A percentile compares a stretch with the other conserved stretches of the same genome.
Evolutionary conservation across 53 echinoderm and acorn worm genomes (phyloP).

Genomic region (Hippasteria phrygiana): DNA sequence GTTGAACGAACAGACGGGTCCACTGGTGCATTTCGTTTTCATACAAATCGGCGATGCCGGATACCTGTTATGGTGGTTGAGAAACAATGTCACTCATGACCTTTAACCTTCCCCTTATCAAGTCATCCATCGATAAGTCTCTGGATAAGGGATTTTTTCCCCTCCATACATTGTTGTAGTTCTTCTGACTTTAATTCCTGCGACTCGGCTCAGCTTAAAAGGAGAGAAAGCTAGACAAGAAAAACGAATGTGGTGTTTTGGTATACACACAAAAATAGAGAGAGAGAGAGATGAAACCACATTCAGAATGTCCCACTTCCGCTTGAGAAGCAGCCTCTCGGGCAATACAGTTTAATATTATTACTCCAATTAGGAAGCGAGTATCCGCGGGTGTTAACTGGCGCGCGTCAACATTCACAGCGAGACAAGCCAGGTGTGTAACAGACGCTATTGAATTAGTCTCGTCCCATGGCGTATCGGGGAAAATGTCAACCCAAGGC

Average conservation of each 20-base stretch:
- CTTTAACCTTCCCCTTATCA: too few relatives aligned
- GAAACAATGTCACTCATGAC: too few relatives aligned
- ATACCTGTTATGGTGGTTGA: too few relatives aligned
- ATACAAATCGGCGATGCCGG: too few relatives aligned
- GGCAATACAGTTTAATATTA: slow-evolving; percentile 32
- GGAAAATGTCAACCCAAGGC: slow-evolving; percentile 7
- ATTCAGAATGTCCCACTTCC: background rate
- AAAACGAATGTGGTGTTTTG: background rate
- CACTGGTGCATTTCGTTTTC: too few relatives aligned
- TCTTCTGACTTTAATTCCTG: too few relatives aligned
- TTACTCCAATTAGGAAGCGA: slow-evolving; percentile 21
- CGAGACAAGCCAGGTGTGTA: slow-evolving; percentile 22
- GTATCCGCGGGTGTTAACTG: background rate
- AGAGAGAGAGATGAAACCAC: background rate
- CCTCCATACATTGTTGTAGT: too few relatives aligned
- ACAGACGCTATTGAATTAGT: slow-evolving; percentile 37
- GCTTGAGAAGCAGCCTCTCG: background rate
- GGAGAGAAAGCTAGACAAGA: too few relatives aligned
- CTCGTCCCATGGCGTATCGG: background rate
- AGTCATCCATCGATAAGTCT: too few relatives aligned
- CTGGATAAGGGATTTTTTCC: too few relatives aligned
- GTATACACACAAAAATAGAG: background rate
- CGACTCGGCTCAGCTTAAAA: too few relatives aligned
- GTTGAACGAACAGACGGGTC: too few relatives aligned
- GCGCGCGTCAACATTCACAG: slow-evolving; percentile 43